phyloP scores from a whole-genome alignment of 23 tunicate genomes.

The Aplidium turbinatum region DNA sequence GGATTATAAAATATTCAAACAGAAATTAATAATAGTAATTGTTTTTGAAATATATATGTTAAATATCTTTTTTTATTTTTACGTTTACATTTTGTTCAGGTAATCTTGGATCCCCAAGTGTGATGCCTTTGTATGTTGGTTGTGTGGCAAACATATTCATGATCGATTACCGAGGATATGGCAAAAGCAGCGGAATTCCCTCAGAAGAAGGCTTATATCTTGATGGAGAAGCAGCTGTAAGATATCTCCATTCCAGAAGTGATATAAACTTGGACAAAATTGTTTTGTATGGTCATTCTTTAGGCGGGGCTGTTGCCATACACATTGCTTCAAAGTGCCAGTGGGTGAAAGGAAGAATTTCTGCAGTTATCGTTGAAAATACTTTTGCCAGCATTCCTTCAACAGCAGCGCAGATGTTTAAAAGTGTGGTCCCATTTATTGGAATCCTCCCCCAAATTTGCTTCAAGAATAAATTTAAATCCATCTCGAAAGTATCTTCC shows the following conservation, averaged over 20 bases:
- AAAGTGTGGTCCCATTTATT: slow-evolving; percentile 32
- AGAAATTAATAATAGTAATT: not conserved
- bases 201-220: slow-evolving; percentile 76
- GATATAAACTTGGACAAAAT: slow-evolving; percentile 79
- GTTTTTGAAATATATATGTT: too few species aligned
- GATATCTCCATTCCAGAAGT: slow-evolving; percentile 43
- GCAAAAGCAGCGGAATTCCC: slow-evolving; percentile 79
- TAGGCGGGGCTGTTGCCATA: slow-evolving; percentile 94
- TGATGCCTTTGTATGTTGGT: slow-evolving; percentile 30
- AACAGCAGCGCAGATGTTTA: slow-evolving; percentile 53
- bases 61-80: too few species aligned
- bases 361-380: slow-evolving; percentile 85
- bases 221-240: slow-evolving; percentile 80
- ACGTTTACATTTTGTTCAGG: slow-evolving; percentile 65
- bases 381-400: slow-evolving; percentile 74
- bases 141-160: slow-evolving; percentile 52
- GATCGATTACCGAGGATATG: slow-evolving; percentile 90
- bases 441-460: slow-evolving; percentile 49
- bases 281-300: slow-evolving; percentile 78
- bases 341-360: slow-evolving; percentile 56
- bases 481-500: slow-evolving; percentile 43
- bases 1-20: too few species aligned
- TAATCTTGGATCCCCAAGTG: slow-evolving; percentile 66
- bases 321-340: slow-evolving; percentile 67
- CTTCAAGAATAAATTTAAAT: slow-evolving; percentile 69